A percentile compares a stretch with the other conserved stretches of the same genome.
Evolutionary conservation across 2,797 vertebrate genomes (phyloP).

Genomic region (Podargus strigoides): DNA sequence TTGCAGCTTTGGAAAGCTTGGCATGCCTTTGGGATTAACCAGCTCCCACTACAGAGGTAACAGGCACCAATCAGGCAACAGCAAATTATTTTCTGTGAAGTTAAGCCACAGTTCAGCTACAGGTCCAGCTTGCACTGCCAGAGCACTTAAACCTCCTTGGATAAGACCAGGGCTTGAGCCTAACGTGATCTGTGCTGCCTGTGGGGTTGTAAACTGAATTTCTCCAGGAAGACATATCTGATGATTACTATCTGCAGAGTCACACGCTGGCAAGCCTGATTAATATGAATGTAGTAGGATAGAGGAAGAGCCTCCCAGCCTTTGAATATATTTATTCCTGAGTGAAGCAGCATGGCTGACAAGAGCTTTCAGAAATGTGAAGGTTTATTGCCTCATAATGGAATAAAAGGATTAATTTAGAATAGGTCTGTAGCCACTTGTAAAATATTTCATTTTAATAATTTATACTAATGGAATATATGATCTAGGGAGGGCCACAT

Average conservation of each 20-base stretch:
- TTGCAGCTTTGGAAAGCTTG: background rate
- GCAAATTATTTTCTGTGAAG: conserved; percentile 14
- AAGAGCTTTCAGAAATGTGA: conserved; percentile 49
- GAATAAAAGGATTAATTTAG: conserved; percentile 61
- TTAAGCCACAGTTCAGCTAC: background rate
- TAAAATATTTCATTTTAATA: conserved; percentile 69
- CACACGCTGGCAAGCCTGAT: background rate
- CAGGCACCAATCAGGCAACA: background rate
- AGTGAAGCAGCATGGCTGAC: conserved; percentile 20
- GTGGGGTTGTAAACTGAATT: conserved; percentile 13
- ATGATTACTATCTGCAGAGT: conserved; percentile 18
- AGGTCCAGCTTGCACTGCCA: background rate
- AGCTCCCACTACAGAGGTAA: background rate
- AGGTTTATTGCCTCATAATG: conserved; percentile 58
- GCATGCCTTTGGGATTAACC: background rate
- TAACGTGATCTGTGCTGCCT: background rate
- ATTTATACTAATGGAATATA: conserved; percentile 69
- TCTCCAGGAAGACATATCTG: background rate
- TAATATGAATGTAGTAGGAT: conserved; percentile 19
- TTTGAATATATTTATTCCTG: conserved; percentile 47
- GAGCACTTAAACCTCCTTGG: background rate
- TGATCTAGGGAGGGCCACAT: background rate
- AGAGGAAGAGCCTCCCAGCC: background rate
- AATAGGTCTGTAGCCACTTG: conserved; percentile 43
- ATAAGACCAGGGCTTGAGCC: background rate